A percentile compares a stretch with the other conserved stretches of the same genome.
Conservation (phyloP, 2,113 vertebrate species). For the Scopus umbretta region DNA sequence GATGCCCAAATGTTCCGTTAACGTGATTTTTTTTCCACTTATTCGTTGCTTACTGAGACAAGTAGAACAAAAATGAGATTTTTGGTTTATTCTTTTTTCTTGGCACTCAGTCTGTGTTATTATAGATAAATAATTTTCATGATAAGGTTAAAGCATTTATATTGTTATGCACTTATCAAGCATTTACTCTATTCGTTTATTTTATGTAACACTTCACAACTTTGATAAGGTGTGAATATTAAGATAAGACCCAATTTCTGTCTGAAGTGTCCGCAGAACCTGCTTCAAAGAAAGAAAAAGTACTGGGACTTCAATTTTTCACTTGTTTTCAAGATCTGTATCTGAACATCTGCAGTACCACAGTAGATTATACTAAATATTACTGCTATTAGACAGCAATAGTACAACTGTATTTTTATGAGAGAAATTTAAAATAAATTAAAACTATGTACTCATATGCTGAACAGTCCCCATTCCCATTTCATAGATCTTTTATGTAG, state of each 20-base stretch:
- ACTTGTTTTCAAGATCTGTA: not conserved
- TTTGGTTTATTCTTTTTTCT: constrained; percentile 3
- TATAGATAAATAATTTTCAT: constrained; percentile 45
- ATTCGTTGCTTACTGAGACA: not conserved
- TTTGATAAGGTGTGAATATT: constrained; percentile 45
- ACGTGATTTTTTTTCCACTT: not conserved
- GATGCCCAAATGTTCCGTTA: not conserved
- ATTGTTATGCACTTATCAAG: constrained; percentile 34
- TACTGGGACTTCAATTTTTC: not conserved
- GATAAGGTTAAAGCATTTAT: constrained; percentile 34
- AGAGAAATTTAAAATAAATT: not conserved
- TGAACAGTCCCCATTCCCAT: not conserved
- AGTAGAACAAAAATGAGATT: not conserved
- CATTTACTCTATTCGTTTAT: constrained; percentile 7
- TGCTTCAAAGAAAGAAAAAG: constrained; percentile 33
- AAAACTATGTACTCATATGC: not conserved
- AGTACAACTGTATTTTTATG: not conserved
- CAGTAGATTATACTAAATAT: not conserved
- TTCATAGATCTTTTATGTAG: not conserved
- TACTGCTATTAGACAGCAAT: not conserved
- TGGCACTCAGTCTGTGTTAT: not conserved
- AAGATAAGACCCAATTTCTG: constrained; percentile 39
- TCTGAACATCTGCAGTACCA: not conserved
- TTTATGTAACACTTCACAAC: constrained; percentile 32
- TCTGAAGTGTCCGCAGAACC: constrained; percentile 8